phyloP scores from a whole-genome alignment of 1,140 invertebrate species.

The Leguminivora glycinivorella region DNA sequence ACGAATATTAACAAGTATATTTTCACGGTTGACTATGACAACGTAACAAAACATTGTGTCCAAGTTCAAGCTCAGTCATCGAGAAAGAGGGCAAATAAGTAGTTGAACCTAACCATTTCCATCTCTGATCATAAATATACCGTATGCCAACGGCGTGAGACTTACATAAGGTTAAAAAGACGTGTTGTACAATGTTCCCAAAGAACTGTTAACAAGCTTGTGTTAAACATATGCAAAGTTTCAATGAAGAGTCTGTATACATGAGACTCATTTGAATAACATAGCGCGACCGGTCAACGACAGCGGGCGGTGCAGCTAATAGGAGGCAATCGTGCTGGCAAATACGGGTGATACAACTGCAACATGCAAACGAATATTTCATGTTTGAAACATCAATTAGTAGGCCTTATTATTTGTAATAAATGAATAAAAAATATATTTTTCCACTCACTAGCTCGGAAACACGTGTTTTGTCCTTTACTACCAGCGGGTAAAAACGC shows the following conservation, averaged over 20 bases:
- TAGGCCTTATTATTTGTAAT: background rate
- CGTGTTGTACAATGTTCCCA: background rate
- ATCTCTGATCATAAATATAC: no score
- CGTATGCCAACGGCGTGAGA: no score
- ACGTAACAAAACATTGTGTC: background rate
- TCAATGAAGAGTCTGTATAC: slow-evolving; percentile 17
- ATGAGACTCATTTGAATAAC: slow-evolving; percentile 10
- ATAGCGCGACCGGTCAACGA: slow-evolving; percentile 9
- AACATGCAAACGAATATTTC: no score
- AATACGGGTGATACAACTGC: background rate
- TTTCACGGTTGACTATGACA: background rate
- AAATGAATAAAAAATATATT: no score
- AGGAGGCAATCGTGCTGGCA: background rate
- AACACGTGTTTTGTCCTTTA: no score
- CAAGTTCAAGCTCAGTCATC: background rate
- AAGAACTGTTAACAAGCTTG: slow-evolving; percentile 18
- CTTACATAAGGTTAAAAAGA: no score
- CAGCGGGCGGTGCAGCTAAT: slow-evolving; percentile 9
- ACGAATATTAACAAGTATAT: background rate
- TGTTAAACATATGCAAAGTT: slow-evolving; percentile 27
- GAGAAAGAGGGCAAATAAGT: slow-evolving; percentile 11
- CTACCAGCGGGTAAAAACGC: no score
- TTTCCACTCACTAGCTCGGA: no score
- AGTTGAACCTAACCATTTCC: background rate
- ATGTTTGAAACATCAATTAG: background rate